These are phyloP conservation scores for Melitaea athalia DNA, from an alignment of 2,888 invertebrate genomes.

Conservation along the genomic window DNA sequence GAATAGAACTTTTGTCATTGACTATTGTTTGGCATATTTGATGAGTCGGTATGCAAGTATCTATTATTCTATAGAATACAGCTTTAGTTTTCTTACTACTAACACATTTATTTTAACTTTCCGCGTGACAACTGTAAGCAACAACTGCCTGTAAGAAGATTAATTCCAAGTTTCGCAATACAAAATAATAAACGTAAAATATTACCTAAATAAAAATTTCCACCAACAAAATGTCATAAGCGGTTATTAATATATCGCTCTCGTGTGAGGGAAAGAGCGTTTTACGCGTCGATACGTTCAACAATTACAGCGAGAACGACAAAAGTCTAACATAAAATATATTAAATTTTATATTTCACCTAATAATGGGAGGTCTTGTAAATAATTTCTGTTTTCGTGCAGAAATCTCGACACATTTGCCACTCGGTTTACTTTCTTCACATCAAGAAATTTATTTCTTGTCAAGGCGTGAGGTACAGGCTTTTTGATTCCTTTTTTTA, in stretches of 20 bases:
- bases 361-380: slow-evolving; percentile 1
- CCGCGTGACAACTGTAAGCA: no score
- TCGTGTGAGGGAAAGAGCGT: not conserved
- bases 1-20: no score
- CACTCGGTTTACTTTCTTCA: not conserved
- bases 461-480: not conserved
- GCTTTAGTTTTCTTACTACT: no score
- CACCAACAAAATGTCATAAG: not conserved
- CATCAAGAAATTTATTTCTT: not conserved
- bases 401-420: slow-evolving; percentile 1
- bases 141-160: no score
- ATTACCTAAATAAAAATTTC: not conserved
- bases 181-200: no score
- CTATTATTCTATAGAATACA: no score
- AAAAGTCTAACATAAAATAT: not conserved
- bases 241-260: not conserved
- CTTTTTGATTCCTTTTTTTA: no score
- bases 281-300: not conserved
- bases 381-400: slow-evolving; percentile 7
- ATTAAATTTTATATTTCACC: not conserved
- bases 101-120: no score
- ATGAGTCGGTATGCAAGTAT: no score
- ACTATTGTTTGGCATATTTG: no score
- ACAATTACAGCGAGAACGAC: slow-evolving; percentile 8
- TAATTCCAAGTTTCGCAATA: no score